Conservation (phyloP, 2,888 invertebrate species). For the Caenorhabditis zanzibari region DNA sequence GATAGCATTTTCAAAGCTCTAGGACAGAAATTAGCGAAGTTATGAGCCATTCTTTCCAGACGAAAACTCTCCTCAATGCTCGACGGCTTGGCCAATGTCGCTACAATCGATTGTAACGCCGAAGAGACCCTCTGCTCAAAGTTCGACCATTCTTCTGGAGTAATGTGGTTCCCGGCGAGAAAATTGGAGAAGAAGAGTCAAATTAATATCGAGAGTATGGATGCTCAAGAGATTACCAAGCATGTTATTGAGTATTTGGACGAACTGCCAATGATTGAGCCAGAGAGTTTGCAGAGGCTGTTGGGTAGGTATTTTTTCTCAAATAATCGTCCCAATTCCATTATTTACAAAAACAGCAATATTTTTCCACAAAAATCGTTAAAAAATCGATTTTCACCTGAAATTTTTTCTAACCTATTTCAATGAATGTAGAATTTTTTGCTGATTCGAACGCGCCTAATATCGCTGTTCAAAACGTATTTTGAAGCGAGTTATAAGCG, state of each 20-base stretch:
- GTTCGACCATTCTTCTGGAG: constrained; percentile 83
- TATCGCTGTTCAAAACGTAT: too few species aligned
- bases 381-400: too few species aligned
- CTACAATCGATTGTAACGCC: constrained; percentile 85
- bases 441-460: too few species aligned
- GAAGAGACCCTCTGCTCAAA: constrained; percentile 85
- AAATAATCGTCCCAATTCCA: too few species aligned
- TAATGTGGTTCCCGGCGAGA: constrained; percentile 84
- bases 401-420: too few species aligned
- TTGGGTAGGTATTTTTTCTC: constrained; percentile 64
- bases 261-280: constrained; percentile 86
- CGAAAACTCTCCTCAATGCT: constrained; percentile 88
- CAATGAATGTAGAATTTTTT: too few species aligned
- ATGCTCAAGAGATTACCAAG: constrained; percentile 86
- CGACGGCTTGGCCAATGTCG: constrained; percentile 86
- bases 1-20: neutral
- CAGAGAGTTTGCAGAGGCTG: constrained; percentile 86
- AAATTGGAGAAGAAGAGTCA: constrained; percentile 68
- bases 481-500: too few species aligned
- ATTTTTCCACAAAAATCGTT: too few species aligned
- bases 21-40: neutral
- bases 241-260: constrained; percentile 87
- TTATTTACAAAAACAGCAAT: too few species aligned
- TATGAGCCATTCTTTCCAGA: constrained; percentile 40
- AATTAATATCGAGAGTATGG: constrained; percentile 83